Evolutionary conservation across 2,888 invertebrate genomes (phyloP).

Genomic region (Melipona bicolor): DNA sequence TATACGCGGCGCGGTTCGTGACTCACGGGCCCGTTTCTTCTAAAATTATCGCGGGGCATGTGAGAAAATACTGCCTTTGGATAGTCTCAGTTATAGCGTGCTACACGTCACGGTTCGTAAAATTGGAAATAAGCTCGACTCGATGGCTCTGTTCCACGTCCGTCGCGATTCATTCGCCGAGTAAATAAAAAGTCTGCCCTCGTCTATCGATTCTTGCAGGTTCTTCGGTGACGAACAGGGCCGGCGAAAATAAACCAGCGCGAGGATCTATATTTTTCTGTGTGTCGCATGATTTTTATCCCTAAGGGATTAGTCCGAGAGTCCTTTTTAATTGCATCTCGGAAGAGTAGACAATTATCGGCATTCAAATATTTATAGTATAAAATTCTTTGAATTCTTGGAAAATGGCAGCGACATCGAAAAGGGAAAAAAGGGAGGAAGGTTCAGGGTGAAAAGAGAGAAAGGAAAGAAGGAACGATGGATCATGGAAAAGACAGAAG

Average conservation of each 20-base stretch:
- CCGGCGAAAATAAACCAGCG: neutral
- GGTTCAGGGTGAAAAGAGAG: neutral
- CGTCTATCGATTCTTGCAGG: neutral
- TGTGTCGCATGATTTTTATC: neutral
- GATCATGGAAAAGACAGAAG: no score
- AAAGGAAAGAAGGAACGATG: neutral
- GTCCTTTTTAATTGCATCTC: neutral
- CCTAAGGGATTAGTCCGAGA: neutral
- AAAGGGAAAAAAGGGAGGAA: neutral
- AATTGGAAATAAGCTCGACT: neutral
- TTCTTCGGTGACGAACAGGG: neutral
- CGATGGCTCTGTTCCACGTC: neutral
- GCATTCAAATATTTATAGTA: conserved; percentile 5
- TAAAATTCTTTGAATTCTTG: neutral
- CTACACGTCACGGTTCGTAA: neutral
- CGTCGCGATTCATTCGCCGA: neutral
- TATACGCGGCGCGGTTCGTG: neutral
- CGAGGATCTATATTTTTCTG: no score
- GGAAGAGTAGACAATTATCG: neutral
- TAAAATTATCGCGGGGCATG: neutral
- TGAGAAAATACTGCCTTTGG: neutral
- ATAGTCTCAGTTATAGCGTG: no score
- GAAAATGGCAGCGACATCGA: neutral
- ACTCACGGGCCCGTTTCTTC: neutral
- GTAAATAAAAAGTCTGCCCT: neutral